These are phyloP conservation scores for Echinops telfairi DNA, from an alignment of 2,113 vertebrate species.

Conservation along the genomic window DNA sequence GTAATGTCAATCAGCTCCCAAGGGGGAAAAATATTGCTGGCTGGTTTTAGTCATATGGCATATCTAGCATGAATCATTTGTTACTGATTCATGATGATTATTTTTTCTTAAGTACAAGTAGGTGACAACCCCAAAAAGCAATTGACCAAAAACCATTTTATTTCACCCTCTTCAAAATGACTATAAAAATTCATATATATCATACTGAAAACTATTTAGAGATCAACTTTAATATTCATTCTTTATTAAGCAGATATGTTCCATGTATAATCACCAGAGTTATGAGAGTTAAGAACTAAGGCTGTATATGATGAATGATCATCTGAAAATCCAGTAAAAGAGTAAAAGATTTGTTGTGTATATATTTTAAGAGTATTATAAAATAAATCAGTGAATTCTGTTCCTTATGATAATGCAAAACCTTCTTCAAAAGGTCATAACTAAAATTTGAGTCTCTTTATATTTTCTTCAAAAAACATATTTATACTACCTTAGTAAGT, in stretches of 20 bases:
- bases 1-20: conserved; percentile 23
- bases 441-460: not conserved
- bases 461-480: not conserved
- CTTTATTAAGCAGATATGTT: not conserved
- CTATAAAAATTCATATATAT: not conserved
- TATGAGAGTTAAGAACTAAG: not conserved
- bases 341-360: too few relatives aligned
- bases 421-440: not conserved
- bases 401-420: not conserved
- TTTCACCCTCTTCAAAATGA: not conserved
- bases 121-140: not conserved
- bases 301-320: conserved; percentile 44
- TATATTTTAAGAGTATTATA: not conserved
- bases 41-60: not conserved
- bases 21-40: not conserved
- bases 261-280: not conserved
- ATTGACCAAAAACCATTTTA: not conserved
- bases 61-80: not conserved
- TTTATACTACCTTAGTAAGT: not conserved
- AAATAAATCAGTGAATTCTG: not conserved
- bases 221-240: conserved; percentile 60
- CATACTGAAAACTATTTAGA: conserved; percentile 57
- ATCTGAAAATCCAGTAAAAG: not conserved
- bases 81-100: conserved; percentile 18
- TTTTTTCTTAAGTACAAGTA: not conserved